phyloP scores from a whole-genome alignment of 2,888 invertebrate genomes.

The Colletes collaris region DNA sequence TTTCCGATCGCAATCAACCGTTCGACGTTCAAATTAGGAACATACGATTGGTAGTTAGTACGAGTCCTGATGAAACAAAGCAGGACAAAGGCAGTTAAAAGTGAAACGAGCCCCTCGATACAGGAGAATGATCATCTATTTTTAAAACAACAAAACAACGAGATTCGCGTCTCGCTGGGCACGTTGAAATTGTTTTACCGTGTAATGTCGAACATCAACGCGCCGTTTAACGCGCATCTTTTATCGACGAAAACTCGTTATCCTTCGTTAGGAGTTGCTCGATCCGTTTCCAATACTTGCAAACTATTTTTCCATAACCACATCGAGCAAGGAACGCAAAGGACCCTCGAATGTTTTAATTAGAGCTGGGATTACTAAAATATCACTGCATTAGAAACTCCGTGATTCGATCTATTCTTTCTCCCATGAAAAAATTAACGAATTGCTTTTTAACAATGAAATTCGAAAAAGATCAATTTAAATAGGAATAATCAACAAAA shows the following conservation, averaged over 20 bases:
- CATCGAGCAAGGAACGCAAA: neutral
- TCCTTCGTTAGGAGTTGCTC: neutral
- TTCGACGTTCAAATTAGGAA: slow-evolving; percentile 37
- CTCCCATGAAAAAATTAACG: no score
- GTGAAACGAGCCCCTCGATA: neutral
- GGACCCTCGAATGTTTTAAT: neutral
- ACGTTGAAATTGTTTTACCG: neutral
- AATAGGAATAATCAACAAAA: no score
- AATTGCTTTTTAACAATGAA: no score
- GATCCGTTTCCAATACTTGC: neutral
- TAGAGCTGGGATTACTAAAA: neutral
- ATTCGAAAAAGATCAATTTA: no score
- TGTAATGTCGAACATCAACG: neutral
- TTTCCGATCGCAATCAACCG: slow-evolving; percentile 41
- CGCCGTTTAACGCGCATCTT: neutral
- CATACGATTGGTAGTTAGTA: slow-evolving; percentile 31
- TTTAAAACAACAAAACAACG: neutral
- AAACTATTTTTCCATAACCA: neutral
- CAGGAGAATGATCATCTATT: neutral
- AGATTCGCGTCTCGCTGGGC: neutral
- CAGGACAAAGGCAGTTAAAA: slow-evolving; percentile 15
- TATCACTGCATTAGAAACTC: neutral
- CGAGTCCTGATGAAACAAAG: slow-evolving; percentile 19
- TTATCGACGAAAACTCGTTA: neutral
- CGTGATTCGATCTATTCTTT: no score